Conservation (phyloP, 2,113 vertebrate genomes). For the Andinoacara biseriatus region DNA sequence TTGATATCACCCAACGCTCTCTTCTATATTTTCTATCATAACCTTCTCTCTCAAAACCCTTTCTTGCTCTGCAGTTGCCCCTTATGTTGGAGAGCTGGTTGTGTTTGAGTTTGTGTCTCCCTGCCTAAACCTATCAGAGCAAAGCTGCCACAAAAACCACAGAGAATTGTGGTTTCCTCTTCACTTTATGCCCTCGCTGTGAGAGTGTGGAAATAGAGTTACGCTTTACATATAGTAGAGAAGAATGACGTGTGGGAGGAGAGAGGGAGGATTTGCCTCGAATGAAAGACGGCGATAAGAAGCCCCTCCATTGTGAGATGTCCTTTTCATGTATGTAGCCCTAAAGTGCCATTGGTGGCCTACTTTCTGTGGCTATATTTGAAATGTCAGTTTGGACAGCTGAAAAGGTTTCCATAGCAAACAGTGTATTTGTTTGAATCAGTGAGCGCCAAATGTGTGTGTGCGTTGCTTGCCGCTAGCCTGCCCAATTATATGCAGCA, state of each 20-base stretch:
- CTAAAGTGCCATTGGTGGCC: slow-evolving; percentile 60
- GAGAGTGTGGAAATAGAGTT: slow-evolving; percentile 43
- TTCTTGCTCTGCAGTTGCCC: not conserved
- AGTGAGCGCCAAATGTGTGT: not conserved
- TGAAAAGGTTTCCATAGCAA: slow-evolving; percentile 39
- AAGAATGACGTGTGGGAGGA: slow-evolving; percentile 16
- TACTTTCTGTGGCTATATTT: slow-evolving; percentile 65
- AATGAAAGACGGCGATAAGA: slow-evolving; percentile 54
- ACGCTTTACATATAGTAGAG: not conserved
- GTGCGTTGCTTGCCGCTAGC: not conserved
- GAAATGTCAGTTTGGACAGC: slow-evolving; percentile 65
- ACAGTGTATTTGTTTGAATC: slow-evolving; percentile 27
- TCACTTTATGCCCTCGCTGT: not conserved
- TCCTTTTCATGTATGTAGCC: slow-evolving; percentile 58
- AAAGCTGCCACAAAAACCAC: slow-evolving; percentile 28
- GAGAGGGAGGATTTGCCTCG: slow-evolving; percentile 42
- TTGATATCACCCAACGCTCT: not conserved
- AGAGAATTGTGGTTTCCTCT: slow-evolving; percentile 6
- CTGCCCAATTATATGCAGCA: slow-evolving; percentile 31
- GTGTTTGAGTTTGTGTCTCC: slow-evolving; percentile 17
- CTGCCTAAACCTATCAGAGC: slow-evolving; percentile 31
- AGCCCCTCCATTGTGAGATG: slow-evolving; percentile 47
- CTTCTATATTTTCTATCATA: not conserved
- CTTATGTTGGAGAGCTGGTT: not conserved
- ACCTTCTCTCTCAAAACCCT: not conserved